A percentile compares a stretch with the other conserved stretches of the same genome.
Evolutionary conservation across 64 coral and sea anemone species (phyloP).

Genomic region (Hydrozoanthus tunicans): DNA sequence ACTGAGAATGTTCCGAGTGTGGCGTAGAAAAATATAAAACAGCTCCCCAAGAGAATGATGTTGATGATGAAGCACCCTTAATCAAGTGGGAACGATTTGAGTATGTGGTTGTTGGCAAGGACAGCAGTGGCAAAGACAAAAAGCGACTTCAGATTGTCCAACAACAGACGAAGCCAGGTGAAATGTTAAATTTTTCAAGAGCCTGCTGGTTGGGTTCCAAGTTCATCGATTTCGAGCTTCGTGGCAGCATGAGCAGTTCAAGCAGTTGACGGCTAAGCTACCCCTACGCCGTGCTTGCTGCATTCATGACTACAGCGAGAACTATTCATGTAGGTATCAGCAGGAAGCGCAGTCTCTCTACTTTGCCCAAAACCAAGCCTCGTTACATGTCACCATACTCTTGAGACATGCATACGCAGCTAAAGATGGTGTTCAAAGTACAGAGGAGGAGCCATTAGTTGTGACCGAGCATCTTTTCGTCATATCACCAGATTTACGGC

Average conservation of each 20-base stretch:
- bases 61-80: not conserved
- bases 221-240: not conserved
- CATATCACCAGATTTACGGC: not conserved
- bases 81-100: slow-evolving; percentile 1
- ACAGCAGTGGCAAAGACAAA: not conserved
- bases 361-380: not conserved
- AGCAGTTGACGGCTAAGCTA: not conserved
- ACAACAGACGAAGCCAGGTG: not conserved
- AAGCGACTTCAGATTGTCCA: not conserved
- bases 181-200: slow-evolving; percentile 6
- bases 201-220: not conserved
- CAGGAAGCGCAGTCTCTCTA: slow-evolving; percentile 1
- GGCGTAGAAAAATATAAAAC: slow-evolving; percentile 19
- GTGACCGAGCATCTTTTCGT: not conserved
- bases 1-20: slow-evolving; percentile 31
- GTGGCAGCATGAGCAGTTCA: not conserved
- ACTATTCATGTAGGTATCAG: not conserved
- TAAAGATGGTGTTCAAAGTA: not conserved
- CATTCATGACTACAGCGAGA: not conserved
- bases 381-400: not conserved
- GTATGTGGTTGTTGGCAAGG: not conserved
- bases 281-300: not conserved
- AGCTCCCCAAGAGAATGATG: not conserved
- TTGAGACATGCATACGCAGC: not conserved
- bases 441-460: not conserved